Percentiles rank a stretch among this genome's conserved stretches.
phyloP scores from a whole-genome alignment of 2,113 vertebrate genomes.

The Laticauda laticaudata region DNA sequence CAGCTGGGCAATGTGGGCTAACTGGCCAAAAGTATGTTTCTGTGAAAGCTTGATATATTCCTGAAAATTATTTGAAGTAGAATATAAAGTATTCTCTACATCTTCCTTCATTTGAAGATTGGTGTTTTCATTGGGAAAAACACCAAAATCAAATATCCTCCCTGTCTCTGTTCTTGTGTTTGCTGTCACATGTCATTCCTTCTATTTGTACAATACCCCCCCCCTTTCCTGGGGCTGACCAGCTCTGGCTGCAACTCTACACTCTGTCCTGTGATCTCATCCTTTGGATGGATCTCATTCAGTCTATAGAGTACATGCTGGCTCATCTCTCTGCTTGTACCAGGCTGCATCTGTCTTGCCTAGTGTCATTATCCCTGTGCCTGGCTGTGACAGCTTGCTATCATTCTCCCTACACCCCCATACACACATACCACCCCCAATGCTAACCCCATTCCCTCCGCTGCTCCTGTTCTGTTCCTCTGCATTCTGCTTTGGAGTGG shows the following conservation, averaged over 20 bases:
- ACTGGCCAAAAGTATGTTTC: neutral
- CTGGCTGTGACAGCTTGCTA: neutral
- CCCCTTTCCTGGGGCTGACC: neutral
- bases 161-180: neutral
- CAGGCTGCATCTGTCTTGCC: neutral
- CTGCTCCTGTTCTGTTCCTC: neutral
- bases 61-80: neutral
- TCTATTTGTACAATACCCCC: neutral
- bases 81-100: neutral
- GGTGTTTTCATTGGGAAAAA: neutral
- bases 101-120: neutral
- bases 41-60: neutral
- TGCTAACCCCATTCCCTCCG: neutral
- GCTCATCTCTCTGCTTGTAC: neutral
- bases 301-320: neutral
- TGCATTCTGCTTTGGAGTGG: neutral
- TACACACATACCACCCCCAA: neutral
- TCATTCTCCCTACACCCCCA: neutral
- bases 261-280: neutral
- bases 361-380: neutral
- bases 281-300: slow-evolving; percentile 5
- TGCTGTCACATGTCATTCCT: neutral
- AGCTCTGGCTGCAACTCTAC: neutral
- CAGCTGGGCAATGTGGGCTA: neutral
- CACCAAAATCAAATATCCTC: neutral